Evolutionary conservation across 37 sponge, comb jelly and placozoan genomes (phyloP), one percentile per base, ranked within the genome.

Genomic region (Cliona cf. orientalis): DNA sequence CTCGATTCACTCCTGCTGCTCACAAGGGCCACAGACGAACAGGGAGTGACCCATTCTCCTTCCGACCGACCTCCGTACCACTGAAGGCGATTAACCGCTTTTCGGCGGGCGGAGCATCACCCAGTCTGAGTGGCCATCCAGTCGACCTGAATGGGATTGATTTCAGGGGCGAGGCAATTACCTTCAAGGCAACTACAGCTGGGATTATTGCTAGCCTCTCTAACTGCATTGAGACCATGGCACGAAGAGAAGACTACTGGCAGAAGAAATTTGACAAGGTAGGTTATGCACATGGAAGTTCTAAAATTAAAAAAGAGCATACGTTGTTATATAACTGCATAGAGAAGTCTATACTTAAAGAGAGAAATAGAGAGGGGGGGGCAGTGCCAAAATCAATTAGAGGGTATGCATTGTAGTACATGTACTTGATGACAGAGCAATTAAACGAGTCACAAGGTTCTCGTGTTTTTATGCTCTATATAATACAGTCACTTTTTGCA

Each of bases 151-250:
- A 56, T 23, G 64, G 44, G 22, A 42, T 85, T 55, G 97, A 93
- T 63, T 89, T 94, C 42, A 49, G 75, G 2, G 91, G 86, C 6
- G 97, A 97, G 66, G 83, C 92, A 6, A 65, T 88, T 64, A 97
- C 97, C 1, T 97, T 97, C 39, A 94, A 94, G 66, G 97, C 97
- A n/a, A 96, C 97, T 2, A 94, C 97, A 4, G 81, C 91, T 53
- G 97, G 89, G 5, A 76, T 97, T n/a, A 69, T 97, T 22, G 58
- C 97, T 1, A 58, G 90, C 31, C 58, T 97, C 22, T 83, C 86
- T 9, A 79, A 97, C 38, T 90, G 92, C 45, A 84, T 91, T 33
- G 97, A 97, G 19, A 25, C 85, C 35, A 91, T 94, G 78, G 42
- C 21, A 35, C 84, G 82, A 68, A 87, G 95, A 38, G 97, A 97